Base-by-base conservation (phyloP, 2,888 invertebrate genomes). In the Drosophila histrio region DNA sequence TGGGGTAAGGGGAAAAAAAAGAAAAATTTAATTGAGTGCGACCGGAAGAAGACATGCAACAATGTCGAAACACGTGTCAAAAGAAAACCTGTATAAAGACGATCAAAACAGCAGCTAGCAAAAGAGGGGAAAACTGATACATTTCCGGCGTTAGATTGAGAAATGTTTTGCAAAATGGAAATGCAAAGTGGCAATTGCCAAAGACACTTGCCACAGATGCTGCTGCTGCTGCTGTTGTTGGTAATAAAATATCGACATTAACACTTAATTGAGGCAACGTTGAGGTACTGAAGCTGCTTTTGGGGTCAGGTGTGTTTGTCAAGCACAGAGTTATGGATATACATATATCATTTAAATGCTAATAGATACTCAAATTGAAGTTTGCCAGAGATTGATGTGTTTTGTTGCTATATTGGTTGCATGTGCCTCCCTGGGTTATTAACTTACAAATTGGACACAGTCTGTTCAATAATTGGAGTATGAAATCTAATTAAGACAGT, bases 121-220 rank as follows among this genome's bases (percentile, higher is more conserved):
- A 32, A 32, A 34, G 34, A 36, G 32, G 36, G 36, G n/a, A 44
- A 65, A 54, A 44, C 34, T 63, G 67, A 46, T 59, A 85, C 66
- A 80, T 73, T 84, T 81, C 80, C 80, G 87, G 64, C 63, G 41
- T 13, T 59, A 36, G 28, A 44, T 54, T 61, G 43, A 63, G 60
- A 74, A 72, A 79, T 73, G 57, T 56, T 22, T 62, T 49, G 53
- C 41, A 58, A 79, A 72, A 80, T 80, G 81, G 46, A 72, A 79
- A 77, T 83, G 60, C n/a, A n/a, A n/a, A 62, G 77, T 47, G 44
- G 21, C 58, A 72, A 36, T 46, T 59, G 49, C n/a, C 34, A 68
- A 49, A 53, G 38, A 34, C 34, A 22, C n/a, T 22, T 24, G 21
- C 9, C 30, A 32, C 11, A 3, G 8, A 28, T 15, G 19, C 21